Base-by-base conservation (phyloP, 2,888 invertebrate genomes). In the Drosophila prostipennis region DNA sequence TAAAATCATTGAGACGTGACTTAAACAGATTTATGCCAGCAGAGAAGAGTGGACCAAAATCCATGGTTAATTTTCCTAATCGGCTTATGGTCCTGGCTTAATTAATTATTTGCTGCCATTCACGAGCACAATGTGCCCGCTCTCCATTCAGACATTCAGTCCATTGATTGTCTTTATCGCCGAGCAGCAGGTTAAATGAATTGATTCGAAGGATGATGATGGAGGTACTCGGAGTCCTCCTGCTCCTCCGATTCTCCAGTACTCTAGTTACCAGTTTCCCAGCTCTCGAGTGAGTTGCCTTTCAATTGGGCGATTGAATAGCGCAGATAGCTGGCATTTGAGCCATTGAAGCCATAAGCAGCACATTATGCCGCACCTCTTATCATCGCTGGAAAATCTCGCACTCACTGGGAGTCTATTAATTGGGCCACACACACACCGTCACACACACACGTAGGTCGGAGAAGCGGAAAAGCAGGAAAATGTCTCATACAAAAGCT, bases 391-490 rank as follows among this genome's bases (percentile, higher is more conserved):
- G 72, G 29, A 71, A 63, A 40, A 57, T 68, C 70, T 69, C 16
- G 49, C 57, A 55, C 68, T 49, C 49, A 42, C 40, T 49, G 46
- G 46, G 52, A 68, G 60, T 57, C 54, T 73, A 82, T 87, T 86
- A 82, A 82, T 87, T 87, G 86, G 83, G 75, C 64, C 83, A 85
- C 78, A 78, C 74, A 73, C 53, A 65, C 51, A 6, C 23, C 2
- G 3, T 3, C 26, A 2, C 19, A 19, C 19, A 3, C 19, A 19
- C 19, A 19, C 19, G 19, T 19, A 2, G 19, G 19, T 19, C 19
- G 40, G 40, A 26, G 11, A 19, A 26, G 14, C 34, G 11, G 16
- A 37, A 32, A 40, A 42, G 32, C 37, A 45, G 45, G 64, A 48
- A 63, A 46, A 48, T 63, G 64, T 68, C 55, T 54, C 45, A 72